Evolutionary conservation across 2,888 invertebrate species (phyloP), one percentile per base, ranked within the genome.

Genomic region (Noctua janthe): DNA sequence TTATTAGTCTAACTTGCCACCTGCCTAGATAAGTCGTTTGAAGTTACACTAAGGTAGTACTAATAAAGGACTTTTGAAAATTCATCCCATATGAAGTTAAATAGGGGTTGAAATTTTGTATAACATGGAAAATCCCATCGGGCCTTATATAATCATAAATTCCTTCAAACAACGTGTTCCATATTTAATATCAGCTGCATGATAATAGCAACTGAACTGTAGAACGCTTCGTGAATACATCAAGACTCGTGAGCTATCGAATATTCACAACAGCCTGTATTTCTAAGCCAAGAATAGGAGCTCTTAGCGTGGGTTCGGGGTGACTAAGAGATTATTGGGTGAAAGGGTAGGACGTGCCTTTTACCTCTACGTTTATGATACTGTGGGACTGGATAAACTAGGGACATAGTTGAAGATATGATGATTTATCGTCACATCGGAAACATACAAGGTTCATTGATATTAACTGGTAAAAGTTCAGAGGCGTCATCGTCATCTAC

Each of bases 281-380:
- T 51, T 71, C 76, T 76, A 74, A 54, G 76, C 81, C 67, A 73
- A 82, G 84, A 84, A 84, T 84, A 70, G 77, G 47, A 71, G 78
- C 84, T 84, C 74, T 84, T 84, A 84, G 83, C 35, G 59, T 20
- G 74, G 84, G 84, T 84, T 62, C 49, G 66, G 49, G 82, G 82
- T 74, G 82, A 78, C 76, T 84, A 56, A 70, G 73, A 84, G 78
- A 76, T 78, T 82, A 81, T 86, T 74, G 70, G 59, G 11, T 62
- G 74, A 84, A 84, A 72, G 84, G 84, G 73, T 73, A 13, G 64
- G 69, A 74, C 64, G 78, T 84, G 56, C 23, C 74, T 77, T 67
- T 75, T 83, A 80, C 62, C 29, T 64, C 17, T 67, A 39, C 15
- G 29, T 71, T 59, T 56, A 74, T 82, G 71, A 72, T 72, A 43